Conservation (phyloP, 35 echinoderm and acorn worm species). For the Ptychodera flava region DNA sequence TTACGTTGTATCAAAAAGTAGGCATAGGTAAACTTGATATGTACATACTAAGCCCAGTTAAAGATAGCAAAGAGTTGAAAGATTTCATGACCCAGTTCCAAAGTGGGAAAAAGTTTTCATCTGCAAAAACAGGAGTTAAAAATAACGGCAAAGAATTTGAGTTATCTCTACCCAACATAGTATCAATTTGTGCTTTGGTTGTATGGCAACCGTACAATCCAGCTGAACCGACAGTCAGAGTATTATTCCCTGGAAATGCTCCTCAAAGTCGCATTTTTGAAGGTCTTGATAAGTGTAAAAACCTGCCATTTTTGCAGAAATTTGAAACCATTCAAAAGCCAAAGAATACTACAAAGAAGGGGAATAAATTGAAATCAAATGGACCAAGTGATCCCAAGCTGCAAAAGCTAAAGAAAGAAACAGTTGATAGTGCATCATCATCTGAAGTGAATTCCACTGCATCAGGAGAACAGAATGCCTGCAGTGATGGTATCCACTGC, state of each 20-base stretch:
- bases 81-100: slow-evolving; percentile 89
- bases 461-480: slow-evolving; percentile 41
- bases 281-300: slow-evolving; percentile 85
- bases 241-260: slow-evolving; percentile 96
- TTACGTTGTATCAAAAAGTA: slow-evolving; percentile 95
- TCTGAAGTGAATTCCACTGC: slow-evolving; percentile 57
- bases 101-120: slow-evolving; percentile 62
- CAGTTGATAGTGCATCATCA: slow-evolving; percentile 8
- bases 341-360: neutral
- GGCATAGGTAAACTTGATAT: slow-evolving; percentile 94
- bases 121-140: slow-evolving; percentile 93
- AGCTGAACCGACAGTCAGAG: slow-evolving; percentile 81
- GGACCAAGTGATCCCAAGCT: too few relatives aligned
- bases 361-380: too few relatives aligned
- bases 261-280: slow-evolving; percentile 91
- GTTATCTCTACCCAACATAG: slow-evolving; percentile 55
- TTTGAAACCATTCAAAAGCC: slow-evolving; percentile 39
- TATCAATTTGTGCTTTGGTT: slow-evolving; percentile 92
- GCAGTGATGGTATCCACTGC: slow-evolving; percentile 34
- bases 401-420: neutral
- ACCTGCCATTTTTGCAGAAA: slow-evolving; percentile 84
- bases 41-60: slow-evolving; percentile 83
- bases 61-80: slow-evolving; percentile 95
- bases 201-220: slow-evolving; percentile 94
- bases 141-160: slow-evolving; percentile 91